These are phyloP conservation scores for Bombus soroeensis DNA, from an alignment of 1,140 invertebrate species.

Conservation along the genomic window DNA sequence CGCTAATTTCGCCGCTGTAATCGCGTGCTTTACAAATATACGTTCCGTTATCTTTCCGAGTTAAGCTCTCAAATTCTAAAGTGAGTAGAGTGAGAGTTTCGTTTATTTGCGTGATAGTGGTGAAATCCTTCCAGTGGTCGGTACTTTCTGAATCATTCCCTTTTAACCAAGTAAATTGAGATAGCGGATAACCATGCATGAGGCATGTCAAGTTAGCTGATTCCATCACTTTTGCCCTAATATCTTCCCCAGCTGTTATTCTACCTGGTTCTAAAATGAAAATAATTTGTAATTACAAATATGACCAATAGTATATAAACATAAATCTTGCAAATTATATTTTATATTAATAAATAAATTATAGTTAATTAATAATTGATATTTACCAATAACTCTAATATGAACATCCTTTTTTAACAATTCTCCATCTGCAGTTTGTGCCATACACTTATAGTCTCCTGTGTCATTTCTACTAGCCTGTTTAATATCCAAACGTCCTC, in stretches of 20 bases:
- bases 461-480: constrained; percentile 82
- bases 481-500: constrained; percentile 79
- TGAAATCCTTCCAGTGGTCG: constrained; percentile 79
- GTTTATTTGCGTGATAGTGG: constrained; percentile 80
- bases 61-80: constrained; percentile 83
- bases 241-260: constrained; percentile 78
- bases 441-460: constrained; percentile 84
- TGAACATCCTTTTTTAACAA: constrained; percentile 75
- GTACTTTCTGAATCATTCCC: constrained; percentile 81
- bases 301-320: neutral
- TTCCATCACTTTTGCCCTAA: constrained; percentile 82
- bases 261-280: constrained; percentile 81
- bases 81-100: constrained; percentile 84
- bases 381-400: constrained; percentile 78
- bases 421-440: constrained; percentile 75
- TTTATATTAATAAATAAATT: too few relatives aligned
- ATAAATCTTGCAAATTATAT: neutral
- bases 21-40: constrained; percentile 83
- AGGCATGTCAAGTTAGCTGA: constrained; percentile 83
- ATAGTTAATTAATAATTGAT: neutral
- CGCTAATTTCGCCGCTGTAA: constrained; percentile 71
- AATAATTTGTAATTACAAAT: constrained; percentile 3
- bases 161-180: constrained; percentile 84
- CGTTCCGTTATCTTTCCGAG: constrained; percentile 87
- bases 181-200: constrained; percentile 85